Evolutionary conservation across 2,797 vertebrate genomes (phyloP), one percentile per base, ranked within the genome.

Genomic region (Bovichtus variegatus): DNA sequence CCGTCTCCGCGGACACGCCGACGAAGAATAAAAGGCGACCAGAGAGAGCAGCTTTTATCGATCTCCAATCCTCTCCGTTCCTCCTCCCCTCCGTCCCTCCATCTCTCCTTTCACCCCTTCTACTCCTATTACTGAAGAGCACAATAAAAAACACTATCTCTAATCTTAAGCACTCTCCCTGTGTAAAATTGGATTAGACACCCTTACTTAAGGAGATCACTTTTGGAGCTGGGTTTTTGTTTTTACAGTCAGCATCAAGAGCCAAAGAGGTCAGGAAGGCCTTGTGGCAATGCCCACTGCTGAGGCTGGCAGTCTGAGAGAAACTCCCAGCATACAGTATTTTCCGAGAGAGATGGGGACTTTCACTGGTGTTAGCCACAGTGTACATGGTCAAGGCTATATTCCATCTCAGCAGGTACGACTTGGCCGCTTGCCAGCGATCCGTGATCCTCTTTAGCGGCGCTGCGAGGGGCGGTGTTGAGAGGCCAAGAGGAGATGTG

Each of bases 181-280:
- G 76, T 89, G 89, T 87, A 85, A 92, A 93, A 92, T 91, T 91
- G 94, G 91, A 94, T 93, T 93, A 89, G 87, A 91, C 89, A 86
- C 80, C 86, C 71, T 82, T 87, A 93, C 93, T 94, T 91, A 93
- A 92, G 89, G 81, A 91, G 87, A 92, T 94, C 86, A 87, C 88
- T 89, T 89, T 80, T 76, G 71, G 50, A 90, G 87, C 15, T 10
- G 69, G 74, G 75, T 83, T 89, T 85, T 89, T 85, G 84, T 89
- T 89, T 89, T 87, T 84, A 80, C 85, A 76, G 78, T 84, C 80
- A 51, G 84, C 78, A 36, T 64, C 71, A 25, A 66, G 53, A 83
- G 84, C 75, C 80, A 74, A 38, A 34, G 83, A 76, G 90, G 89
- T 89, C 81, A 69, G 76, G 41, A 15, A 46, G 83, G 77, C 57